Evolutionary conservation across 2,888 invertebrate genomes (phyloP).

Genomic region (Lochmaea capreae): DNA sequence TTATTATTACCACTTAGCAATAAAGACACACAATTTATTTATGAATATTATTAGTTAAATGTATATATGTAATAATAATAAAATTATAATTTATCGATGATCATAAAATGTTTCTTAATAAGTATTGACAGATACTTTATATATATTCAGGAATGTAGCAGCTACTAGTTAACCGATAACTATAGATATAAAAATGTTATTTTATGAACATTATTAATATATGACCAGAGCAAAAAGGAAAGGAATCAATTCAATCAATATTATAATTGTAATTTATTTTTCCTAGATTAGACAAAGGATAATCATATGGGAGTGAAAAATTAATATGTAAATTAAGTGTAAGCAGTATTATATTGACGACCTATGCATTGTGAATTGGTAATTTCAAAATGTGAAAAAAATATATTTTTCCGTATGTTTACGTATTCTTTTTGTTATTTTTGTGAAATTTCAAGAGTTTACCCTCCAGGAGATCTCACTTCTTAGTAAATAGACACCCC

Average conservation of each 20-base stretch:
- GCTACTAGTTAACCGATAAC: conserved; percentile 4
- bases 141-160: conserved; percentile 4
- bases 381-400: too few relatives aligned
- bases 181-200: background rate
- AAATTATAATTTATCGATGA: background rate
- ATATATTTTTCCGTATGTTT: too few relatives aligned
- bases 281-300: background rate
- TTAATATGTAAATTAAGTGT: background rate
- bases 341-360: background rate
- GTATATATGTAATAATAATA: background rate
- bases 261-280: background rate
- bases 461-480: too few relatives aligned
- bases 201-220: background rate
- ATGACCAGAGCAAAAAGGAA: background rate
- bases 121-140: conserved; percentile 4
- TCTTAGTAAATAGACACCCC: too few relatives aligned
- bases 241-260: background rate
- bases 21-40: background rate
- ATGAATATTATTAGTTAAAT: background rate
- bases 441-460: too few relatives aligned
- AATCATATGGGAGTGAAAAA: background rate
- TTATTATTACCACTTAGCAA: background rate
- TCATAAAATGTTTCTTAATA: conserved; percentile 4
- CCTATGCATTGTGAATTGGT: background rate
- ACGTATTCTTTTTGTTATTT: too few relatives aligned